Percentiles rank a stretch among this genome's conserved stretches.
Evolutionary conservation across 2,888 invertebrate species (phyloP).

Genomic region (Sarcophaga rosellei): DNA sequence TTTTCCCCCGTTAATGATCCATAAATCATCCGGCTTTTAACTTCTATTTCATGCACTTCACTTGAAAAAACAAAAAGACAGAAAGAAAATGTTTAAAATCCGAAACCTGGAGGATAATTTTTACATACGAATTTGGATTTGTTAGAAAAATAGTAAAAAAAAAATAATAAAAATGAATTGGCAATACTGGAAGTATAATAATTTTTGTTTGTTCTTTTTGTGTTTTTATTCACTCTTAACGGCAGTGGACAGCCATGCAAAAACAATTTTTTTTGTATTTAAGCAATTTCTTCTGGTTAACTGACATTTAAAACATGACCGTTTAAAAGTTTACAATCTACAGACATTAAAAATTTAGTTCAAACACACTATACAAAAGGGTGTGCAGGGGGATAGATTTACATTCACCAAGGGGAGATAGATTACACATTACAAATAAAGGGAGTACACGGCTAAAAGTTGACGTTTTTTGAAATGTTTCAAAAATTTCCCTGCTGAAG

Average conservation of each 20-base stretch:
- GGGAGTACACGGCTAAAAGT: no score
- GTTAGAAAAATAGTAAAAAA: not conserved
- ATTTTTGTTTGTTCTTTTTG: slow-evolving; percentile 1
- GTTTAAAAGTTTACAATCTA: slow-evolving; percentile 29
- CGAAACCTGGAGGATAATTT: slow-evolving; percentile 55
- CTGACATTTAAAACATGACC: slow-evolving; percentile 53
- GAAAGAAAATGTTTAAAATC: not conserved
- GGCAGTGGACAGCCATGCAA: slow-evolving; percentile 28
- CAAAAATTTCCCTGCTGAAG: no score
- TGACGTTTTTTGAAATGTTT: no score
- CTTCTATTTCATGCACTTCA: slow-evolving; percentile 36
- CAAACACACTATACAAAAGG: not conserved
- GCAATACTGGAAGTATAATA: not conserved
- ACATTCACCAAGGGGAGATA: no score
- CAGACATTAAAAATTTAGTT: not conserved
- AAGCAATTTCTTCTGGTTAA: slow-evolving; percentile 7
- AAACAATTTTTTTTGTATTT: not conserved
- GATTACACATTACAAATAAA: no score
- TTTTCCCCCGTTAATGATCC: slow-evolving; percentile 19
- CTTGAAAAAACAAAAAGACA: not conserved
- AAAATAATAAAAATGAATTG: no score
- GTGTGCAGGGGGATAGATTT: no score
- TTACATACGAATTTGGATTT: slow-evolving; percentile 41
- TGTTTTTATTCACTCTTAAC: not conserved
- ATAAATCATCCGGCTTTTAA: slow-evolving; percentile 60